phyloP scores from a whole-genome alignment of 2,113 vertebrate species.

The Charadrius vociferus region DNA sequence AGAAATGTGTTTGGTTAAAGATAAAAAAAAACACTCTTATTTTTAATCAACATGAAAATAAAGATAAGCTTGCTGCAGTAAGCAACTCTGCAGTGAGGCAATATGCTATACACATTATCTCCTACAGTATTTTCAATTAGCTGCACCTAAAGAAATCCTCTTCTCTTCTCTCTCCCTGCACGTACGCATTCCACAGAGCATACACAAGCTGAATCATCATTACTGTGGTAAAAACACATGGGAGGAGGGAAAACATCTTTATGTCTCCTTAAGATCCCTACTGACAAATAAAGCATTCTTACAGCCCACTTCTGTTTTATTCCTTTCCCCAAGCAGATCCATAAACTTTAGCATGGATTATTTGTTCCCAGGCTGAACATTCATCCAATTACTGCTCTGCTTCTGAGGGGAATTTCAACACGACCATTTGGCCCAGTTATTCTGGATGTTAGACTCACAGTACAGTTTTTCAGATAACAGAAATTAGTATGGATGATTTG shows the following conservation, averaged over 20 bases:
- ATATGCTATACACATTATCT: background rate
- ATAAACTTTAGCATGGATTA: slow-evolving; percentile 5
- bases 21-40: background rate
- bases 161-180: background rate
- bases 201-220: slow-evolving; percentile 7
- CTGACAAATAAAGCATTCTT: slow-evolving; percentile 2
- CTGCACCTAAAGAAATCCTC: background rate
- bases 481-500: slow-evolving; percentile 40
- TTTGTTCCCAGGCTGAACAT: slow-evolving; percentile 14
- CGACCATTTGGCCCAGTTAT: slow-evolving; percentile 4
- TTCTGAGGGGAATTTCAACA: slow-evolving; percentile 19
- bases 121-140: background rate
- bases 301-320: background rate
- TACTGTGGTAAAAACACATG: background rate
- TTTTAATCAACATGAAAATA: background rate
- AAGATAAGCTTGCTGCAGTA: background rate
- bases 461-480: background rate
- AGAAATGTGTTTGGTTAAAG: background rate
- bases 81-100: background rate
- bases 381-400: background rate
- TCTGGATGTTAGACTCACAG: background rate
- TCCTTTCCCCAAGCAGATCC: background rate
- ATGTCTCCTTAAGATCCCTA: background rate
- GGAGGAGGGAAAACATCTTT: slow-evolving; percentile 13
- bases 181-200: background rate